These are phyloP conservation scores for Myiopsitta monachus DNA, from an alignment of 2,113 vertebrate species.

Conservation along the genomic window DNA sequence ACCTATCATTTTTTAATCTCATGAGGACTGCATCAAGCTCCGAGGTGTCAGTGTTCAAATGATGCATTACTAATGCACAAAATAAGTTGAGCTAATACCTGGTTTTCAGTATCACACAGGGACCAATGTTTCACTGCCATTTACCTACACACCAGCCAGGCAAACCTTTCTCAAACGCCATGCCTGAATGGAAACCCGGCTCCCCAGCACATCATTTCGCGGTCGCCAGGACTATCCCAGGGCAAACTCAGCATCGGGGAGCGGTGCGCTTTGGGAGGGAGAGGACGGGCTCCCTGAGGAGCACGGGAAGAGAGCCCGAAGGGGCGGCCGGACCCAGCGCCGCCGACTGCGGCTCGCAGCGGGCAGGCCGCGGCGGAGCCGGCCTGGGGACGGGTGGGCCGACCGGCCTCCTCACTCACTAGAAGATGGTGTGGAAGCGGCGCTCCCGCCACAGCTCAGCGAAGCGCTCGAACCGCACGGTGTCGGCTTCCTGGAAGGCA, in stretches of 20 bases:
- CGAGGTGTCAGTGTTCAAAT: rapidly evolving
- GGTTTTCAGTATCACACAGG: rapidly evolving
- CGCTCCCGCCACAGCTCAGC: slow-evolving; percentile 82
- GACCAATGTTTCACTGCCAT: rapidly evolving
- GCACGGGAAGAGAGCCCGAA: not conserved
- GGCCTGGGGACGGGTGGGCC: rapidly evolving
- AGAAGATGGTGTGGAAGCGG: slow-evolving; percentile 84
- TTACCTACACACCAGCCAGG: not conserved
- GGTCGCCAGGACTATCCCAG: rapidly evolving
- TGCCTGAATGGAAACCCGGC: not conserved
- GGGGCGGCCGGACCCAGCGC: too few species aligned
- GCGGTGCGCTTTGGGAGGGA: not conserved
- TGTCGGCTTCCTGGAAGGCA: slow-evolving; percentile 81
- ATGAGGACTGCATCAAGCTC: rapidly evolving
- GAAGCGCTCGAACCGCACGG: slow-evolving; percentile 88
- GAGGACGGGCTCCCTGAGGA: not conserved
- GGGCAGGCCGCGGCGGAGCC: not conserved
- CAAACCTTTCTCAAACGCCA: not conserved
- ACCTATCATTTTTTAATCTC: not conserved
- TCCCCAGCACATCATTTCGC: rapidly evolving
- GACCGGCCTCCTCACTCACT: slow-evolving; percentile 68
- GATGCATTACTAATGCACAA: rapidly evolving
- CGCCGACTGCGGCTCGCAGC: not conserved
- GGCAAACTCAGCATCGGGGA: not conserved
- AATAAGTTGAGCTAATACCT: rapidly evolving